These are phyloP conservation scores for Cheirogaleus major DNA, from an alignment of 2,797 vertebrate species.

Conservation along the genomic window DNA sequence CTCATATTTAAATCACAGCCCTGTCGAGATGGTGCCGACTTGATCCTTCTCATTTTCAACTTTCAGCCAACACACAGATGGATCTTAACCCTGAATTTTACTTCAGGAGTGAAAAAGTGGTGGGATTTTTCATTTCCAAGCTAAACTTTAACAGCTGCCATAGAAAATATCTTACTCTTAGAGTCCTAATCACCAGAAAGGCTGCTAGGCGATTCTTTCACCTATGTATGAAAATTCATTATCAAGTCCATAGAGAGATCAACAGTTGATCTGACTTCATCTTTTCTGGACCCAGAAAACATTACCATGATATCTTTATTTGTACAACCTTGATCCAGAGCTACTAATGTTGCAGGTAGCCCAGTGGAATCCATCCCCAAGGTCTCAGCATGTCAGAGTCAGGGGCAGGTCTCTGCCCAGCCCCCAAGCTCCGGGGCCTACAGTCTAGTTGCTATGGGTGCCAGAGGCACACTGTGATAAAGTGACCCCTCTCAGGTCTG, in stretches of 20 bases:
- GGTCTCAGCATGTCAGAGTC: too few relatives aligned
- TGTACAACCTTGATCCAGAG: background rate
- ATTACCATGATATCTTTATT: background rate
- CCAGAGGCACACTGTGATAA: background rate
- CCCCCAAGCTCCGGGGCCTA: background rate
- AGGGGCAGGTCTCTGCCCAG: accelerated
- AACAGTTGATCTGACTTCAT: background rate
- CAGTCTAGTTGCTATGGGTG: background rate
- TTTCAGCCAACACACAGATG: background rate
- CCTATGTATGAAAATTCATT: background rate
- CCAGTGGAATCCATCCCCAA: background rate
- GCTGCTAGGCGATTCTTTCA: background rate
- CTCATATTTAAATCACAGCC: background rate
- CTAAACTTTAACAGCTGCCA: background rate
- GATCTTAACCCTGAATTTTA: background rate
- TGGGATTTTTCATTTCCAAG: background rate
- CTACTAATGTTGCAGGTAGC: background rate
- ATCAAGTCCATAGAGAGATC: background rate
- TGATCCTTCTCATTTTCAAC: background rate
- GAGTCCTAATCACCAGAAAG: background rate
- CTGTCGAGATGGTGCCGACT: background rate
- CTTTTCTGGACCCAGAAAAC: background rate
- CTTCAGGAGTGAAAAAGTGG: background rate
- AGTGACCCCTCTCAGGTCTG: background rate
- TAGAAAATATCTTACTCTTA: background rate